These are phyloP conservation scores for Tychaedon coryphoeus DNA, from an alignment of 2,113 vertebrate genomes.

Conservation along the genomic window DNA sequence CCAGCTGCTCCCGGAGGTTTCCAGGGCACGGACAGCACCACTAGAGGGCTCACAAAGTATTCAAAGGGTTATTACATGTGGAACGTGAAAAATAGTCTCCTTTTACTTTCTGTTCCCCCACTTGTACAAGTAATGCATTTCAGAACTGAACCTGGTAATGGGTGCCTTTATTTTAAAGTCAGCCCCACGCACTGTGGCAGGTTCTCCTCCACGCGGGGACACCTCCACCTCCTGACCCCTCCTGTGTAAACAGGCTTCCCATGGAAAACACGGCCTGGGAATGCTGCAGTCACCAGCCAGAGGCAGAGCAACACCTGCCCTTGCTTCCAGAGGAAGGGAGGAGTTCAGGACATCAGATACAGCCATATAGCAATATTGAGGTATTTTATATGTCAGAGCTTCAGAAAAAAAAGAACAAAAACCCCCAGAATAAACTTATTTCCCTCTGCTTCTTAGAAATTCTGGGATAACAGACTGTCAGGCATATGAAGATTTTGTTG, in stretches of 20 bases:
- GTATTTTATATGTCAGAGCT: accelerated
- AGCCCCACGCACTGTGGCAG: neutral
- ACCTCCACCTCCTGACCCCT: neutral
- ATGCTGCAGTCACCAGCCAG: neutral
- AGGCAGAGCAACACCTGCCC: neutral
- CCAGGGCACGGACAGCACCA: neutral
- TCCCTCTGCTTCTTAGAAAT: neutral
- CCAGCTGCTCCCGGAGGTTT: neutral
- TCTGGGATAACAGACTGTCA: neutral
- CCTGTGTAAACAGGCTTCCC: neutral
- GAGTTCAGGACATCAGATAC: neutral
- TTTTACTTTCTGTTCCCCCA: neutral
- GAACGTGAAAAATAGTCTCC: neutral
- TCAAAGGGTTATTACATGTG: neutral
- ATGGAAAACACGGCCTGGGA: neutral
- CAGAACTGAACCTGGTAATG: neutral
- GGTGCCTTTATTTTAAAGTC: neutral
- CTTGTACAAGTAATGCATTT: accelerated
- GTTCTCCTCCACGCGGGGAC: neutral
- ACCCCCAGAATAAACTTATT: neutral
- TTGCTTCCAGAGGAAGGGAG: neutral
- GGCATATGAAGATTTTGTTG: neutral
- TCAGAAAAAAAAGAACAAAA: neutral
- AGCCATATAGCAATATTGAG: accelerated
- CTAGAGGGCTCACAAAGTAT: slow-evolving; percentile 43